A percentile compares a stretch with the other conserved stretches of the same genome.
These are phyloP conservation scores for Caenorhabditis briggsae DNA, from an alignment of 1,140 invertebrate genomes.

Conservation along the genomic window DNA sequence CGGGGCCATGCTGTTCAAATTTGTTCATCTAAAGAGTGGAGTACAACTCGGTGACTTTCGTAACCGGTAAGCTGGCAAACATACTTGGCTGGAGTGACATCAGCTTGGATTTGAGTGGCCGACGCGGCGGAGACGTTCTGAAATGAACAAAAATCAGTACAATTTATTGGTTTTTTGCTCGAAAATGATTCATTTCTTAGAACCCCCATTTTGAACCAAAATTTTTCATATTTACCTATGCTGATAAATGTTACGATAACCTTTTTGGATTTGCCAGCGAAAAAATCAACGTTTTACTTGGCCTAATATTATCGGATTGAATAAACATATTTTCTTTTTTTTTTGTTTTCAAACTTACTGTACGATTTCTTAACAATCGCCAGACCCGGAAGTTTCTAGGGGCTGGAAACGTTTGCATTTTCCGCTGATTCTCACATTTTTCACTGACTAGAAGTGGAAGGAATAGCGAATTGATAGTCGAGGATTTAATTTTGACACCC, in stretches of 20 bases:
- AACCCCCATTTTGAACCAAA: not conserved
- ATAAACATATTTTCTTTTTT: not conserved
- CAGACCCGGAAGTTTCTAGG: conserved; percentile 41
- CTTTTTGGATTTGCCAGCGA: too few species aligned
- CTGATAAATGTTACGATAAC: too few species aligned
- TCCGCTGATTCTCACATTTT: conserved; percentile 46
- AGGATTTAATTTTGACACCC: conserved; percentile 24
- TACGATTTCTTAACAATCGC: conserved; percentile 46
- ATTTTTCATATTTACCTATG: not conserved
- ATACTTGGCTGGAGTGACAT: conserved; percentile 55
- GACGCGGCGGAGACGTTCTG: conserved; percentile 51
- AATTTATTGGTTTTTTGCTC: too few species aligned
- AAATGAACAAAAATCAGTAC: conserved; percentile 46
- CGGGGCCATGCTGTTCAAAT: conserved; percentile 43
- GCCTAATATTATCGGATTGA: not conserved
- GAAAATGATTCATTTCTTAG: too few species aligned
- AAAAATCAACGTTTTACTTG: too few species aligned
- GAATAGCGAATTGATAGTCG: conserved; percentile 16
- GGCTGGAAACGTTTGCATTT: conserved; percentile 25
- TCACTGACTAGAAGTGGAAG: conserved; percentile 12
- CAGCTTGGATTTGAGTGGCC: conserved; percentile 53
- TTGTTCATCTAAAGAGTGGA: conserved; percentile 20
- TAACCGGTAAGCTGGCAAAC: conserved; percentile 1
- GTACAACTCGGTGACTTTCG: conserved; percentile 25
- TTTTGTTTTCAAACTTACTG: not conserved